Evolutionary conservation across 1,140 invertebrate species (phyloP), one percentile per base, ranked within the genome.

Genomic region (Zaprionus tsacasi): DNA sequence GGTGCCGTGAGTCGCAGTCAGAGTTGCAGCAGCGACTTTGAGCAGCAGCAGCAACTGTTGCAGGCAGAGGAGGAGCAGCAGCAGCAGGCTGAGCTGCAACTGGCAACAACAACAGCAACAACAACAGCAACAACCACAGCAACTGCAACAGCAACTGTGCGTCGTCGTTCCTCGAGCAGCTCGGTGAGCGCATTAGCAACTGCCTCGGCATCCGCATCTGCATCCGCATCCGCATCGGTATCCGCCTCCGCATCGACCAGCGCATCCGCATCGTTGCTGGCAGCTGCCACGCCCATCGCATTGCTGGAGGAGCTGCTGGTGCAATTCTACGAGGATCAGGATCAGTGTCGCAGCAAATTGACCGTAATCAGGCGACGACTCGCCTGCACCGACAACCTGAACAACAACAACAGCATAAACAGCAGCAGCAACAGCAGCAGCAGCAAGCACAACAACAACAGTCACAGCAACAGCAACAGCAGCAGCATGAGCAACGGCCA

Each of bases 291-390:
- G 27, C 77, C 81, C 15, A 91, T 91, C 38, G 66, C 74, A 4
- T 63, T 92, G 61, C 78, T 92, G 6, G 91, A 92, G 48, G 91
- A 92, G 71, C 35, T 92, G 59, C 75, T 92, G 2, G 76, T 92
- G 21, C 86, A 92, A 55, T 86, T 92, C 43, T 92, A 92, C 90
- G 91, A 92, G 55, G 86, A 91, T 56, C 91, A 85, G 25, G 83
- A 86, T 63, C 82, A 82, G 59, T 69, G 76, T 10, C 67, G 56
- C 52, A 71, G 72, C 54, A 79, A 79, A 55, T 52, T 83, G 15
- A 82, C 79, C 0, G 81, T 83, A 0, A 77, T 83, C 25, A 65
- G 70, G 17, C 54, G 55, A 2, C 68, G 57, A 30, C 33, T 69
- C 12, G 57, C 71, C 55, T 78, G 45, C 80, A 78, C 8, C 54